Evolutionary conservation across 2,888 invertebrate species (phyloP), one percentile per base, ranked within the genome.

Genomic region (Eupithecia centaureata): DNA sequence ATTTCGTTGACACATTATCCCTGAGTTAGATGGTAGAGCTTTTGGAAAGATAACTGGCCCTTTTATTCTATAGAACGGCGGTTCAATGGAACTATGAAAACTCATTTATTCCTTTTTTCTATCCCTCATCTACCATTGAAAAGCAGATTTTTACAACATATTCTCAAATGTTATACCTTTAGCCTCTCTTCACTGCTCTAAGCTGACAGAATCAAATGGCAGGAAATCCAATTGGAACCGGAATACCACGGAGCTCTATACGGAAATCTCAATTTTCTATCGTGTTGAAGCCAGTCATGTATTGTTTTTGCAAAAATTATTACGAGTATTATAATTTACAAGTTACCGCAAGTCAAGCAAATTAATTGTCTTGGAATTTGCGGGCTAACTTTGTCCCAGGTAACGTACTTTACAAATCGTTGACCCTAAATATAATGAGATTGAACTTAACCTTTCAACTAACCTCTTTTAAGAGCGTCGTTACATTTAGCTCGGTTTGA

Each of bases 161-260:
- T 38, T 38, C 38, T n/a, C 10, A 4, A 32, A 32, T 32, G 7
- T 10, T 7, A 32, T 32, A 8, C 8, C 7, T 32, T 38, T n/a
- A 38, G n/a, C n/a, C 7, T 15, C 15, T 35, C 1, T n/a, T 38
- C 38, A n/a, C 1, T 38, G 15, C 7, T 5, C 7, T 7, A 5
- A n/a, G n/a, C 1, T n/a, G 15, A 38, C 38, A 38, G 38, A 3
- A 38, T 12, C 38, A n/a, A 38, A n/a, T 38, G n/a, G n/a, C 38
- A n/a, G 38, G 38, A 38, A 38, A 38, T 38, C n/a, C n/a, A n/a
- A n/a, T n/a, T n/a, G n/a, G n/a, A 38, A 38, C n/a, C 38, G 38
- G 38, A 38, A n/a, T 5, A n/a, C 38, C n/a, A n/a, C 38, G n/a
- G 38, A 38, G 38, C 38, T 38, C n/a, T n/a, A 35, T 35, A 7